Percentiles rank a stretch among this genome's conserved stretches.
Conservation (phyloP, 2,113 vertebrate genomes). For the Marmota monax region DNA sequence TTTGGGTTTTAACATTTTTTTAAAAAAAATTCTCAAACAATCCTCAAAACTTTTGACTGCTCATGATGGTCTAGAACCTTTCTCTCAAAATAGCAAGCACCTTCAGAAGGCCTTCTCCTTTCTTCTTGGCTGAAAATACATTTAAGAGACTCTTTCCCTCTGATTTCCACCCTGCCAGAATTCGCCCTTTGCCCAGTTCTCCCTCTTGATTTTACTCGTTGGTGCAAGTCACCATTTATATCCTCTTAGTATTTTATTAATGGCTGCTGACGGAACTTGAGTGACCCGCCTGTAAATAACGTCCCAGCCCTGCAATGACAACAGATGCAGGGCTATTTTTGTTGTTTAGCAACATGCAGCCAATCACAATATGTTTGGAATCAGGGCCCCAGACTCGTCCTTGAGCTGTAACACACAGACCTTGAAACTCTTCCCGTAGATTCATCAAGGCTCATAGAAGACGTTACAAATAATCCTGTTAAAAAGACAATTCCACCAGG, state of each 20-base stretch:
- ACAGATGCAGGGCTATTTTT: slow-evolving; percentile 82
- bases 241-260: slow-evolving; percentile 45
- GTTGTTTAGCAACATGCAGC: slow-evolving; percentile 77
- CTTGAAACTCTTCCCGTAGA: slow-evolving; percentile 60
- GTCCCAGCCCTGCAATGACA: slow-evolving; percentile 66
- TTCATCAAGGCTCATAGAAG: slow-evolving; percentile 64
- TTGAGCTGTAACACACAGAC: slow-evolving; percentile 69
- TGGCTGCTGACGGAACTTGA: slow-evolving; percentile 64
- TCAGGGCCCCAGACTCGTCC: slow-evolving; percentile 60
- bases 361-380: slow-evolving; percentile 73
- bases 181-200: neutral
- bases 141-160: neutral
- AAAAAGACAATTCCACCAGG: slow-evolving; percentile 34
- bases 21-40: neutral
- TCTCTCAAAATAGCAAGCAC: neutral
- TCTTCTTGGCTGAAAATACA: neutral
- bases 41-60: neutral
- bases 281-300: slow-evolving; percentile 69
- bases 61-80: neutral
- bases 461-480: neutral
- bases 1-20: neutral
- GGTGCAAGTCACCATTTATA: neutral
- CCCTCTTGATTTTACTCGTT: neutral
- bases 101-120: neutral
- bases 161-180: neutral